Conservation (phyloP, 2,113 vertebrate species). For the Grus americana region DNA sequence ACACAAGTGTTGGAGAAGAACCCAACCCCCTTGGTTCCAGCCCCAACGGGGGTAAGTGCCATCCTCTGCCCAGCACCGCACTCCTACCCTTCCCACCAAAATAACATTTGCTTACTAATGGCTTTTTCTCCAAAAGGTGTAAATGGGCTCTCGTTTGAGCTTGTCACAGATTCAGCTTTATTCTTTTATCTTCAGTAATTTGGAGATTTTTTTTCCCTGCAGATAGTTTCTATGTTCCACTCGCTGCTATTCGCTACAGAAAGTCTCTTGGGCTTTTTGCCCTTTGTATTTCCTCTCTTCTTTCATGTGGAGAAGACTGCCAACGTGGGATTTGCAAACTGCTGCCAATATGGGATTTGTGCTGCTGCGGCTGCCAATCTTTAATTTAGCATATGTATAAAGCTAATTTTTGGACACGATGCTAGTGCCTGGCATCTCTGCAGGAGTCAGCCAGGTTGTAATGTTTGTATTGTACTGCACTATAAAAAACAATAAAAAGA, state of each 20-base stretch:
- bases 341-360: slow-evolving; percentile 77
- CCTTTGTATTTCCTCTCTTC: slow-evolving; percentile 75
- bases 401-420: slow-evolving; percentile 79
- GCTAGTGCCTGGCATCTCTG: slow-evolving; percentile 75
- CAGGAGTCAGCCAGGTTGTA: slow-evolving; percentile 72
- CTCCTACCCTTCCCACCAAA: background rate
- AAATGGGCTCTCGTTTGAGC: slow-evolving; percentile 1
- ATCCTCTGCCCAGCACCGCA: background rate
- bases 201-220: slow-evolving; percentile 39
- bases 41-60: background rate
- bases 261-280: slow-evolving; percentile 70
- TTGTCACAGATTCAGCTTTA: slow-evolving; percentile 24
- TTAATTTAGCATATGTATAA: slow-evolving; percentile 83
- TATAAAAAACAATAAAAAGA: slow-evolving; percentile 69
- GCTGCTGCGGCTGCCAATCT: slow-evolving; percentile 75
- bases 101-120: background rate
- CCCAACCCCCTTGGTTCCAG: background rate
- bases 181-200: slow-evolving; percentile 60
- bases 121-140: background rate
- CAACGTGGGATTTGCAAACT: slow-evolving; percentile 76
- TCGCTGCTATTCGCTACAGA: slow-evolving; percentile 59
- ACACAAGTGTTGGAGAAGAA: background rate
- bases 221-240: slow-evolving; percentile 61
- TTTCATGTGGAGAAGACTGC: slow-evolving; percentile 75
- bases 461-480: slow-evolving; percentile 68